A percentile compares a stretch with the other conserved stretches of the same genome.
Evolutionary conservation across 2,888 invertebrate genomes (phyloP).

Genomic region (Mycogona germanica): DNA sequence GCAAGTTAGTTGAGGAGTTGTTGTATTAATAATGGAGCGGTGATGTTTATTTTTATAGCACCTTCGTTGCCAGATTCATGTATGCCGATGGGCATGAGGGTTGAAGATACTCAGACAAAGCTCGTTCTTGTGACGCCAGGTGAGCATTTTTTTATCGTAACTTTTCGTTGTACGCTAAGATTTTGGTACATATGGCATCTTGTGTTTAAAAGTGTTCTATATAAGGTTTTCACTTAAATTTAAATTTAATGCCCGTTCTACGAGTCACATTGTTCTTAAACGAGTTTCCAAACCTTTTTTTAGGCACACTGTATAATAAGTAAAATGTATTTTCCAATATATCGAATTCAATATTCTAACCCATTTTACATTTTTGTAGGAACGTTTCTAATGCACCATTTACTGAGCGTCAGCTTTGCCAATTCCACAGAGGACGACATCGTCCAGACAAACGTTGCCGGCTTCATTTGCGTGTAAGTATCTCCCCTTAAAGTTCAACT

Average conservation of each 20-base stretch:
- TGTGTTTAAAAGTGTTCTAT: too few species aligned
- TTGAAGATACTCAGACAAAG: constrained; percentile 81
- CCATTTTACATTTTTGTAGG: constrained; percentile 26
- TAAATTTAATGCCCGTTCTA: too few species aligned
- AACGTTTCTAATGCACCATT: constrained; percentile 65
- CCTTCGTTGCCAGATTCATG: constrained; percentile 88
- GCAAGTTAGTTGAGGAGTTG: too few species aligned
- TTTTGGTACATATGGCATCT: not conserved
- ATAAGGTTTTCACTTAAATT: too few species aligned
- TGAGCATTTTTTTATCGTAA: constrained; percentile 22
- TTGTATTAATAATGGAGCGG: too few species aligned
- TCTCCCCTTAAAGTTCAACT: too few species aligned
- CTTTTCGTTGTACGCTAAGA: not conserved
- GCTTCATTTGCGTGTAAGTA: constrained; percentile 84
- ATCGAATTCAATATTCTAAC: too few species aligned
- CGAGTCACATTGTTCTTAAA: constrained; percentile 12
- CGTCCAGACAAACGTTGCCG: constrained; percentile 72
- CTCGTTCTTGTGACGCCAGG: constrained; percentile 67
- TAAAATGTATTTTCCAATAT: too few species aligned
- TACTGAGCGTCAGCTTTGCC: constrained; percentile 80
- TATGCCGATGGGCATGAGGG: constrained; percentile 91
- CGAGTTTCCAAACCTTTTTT: constrained; percentile 12
- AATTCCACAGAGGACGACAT: constrained; percentile 68
- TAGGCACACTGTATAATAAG: too few species aligned
- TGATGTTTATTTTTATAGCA: constrained; percentile 39